Evolutionary conservation across 2,113 vertebrate genomes (phyloP).

Genomic region (Centropus bengalensis): DNA sequence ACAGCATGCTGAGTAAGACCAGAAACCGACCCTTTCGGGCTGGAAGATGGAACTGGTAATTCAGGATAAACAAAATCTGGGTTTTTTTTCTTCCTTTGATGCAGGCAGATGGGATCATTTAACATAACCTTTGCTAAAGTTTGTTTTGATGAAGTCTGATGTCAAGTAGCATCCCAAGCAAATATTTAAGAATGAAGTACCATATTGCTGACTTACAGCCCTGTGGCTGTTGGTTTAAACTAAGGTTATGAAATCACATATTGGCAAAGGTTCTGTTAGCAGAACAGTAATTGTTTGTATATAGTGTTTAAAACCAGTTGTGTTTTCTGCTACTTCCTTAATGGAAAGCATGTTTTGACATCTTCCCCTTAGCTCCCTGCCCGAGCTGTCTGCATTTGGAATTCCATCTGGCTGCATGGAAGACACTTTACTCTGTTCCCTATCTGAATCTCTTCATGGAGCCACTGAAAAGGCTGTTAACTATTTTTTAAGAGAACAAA

Average conservation of each 20-base stretch:
- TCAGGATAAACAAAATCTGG: background rate
- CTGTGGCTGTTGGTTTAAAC: background rate
- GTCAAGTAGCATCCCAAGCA: slow-evolving; percentile 10
- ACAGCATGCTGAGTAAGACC: background rate
- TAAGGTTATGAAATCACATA: background rate
- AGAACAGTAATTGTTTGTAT: slow-evolving; percentile 7
- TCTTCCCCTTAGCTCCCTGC: background rate
- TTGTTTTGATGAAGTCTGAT: slow-evolving; percentile 44
- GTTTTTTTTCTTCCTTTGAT: background rate
- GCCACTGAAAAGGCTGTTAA: background rate
- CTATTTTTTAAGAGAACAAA: background rate
- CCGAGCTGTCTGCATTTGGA: background rate
- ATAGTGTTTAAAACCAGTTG: background rate
- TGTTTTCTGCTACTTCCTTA: background rate
- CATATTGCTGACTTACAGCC: slow-evolving; percentile 17
- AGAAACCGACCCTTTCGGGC: background rate
- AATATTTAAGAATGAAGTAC: slow-evolving; percentile 40
- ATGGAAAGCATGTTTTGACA: slow-evolving; percentile 23
- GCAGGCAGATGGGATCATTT: slow-evolving; percentile 19
- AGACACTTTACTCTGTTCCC: background rate
- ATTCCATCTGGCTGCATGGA: background rate
- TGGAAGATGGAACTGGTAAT: background rate
- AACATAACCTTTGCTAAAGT: background rate
- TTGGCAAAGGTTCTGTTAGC: background rate
- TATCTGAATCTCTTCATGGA: background rate